Evolutionary conservation across 2,797 vertebrate genomes (phyloP).

Genomic region (Dallia pectoralis): DNA sequence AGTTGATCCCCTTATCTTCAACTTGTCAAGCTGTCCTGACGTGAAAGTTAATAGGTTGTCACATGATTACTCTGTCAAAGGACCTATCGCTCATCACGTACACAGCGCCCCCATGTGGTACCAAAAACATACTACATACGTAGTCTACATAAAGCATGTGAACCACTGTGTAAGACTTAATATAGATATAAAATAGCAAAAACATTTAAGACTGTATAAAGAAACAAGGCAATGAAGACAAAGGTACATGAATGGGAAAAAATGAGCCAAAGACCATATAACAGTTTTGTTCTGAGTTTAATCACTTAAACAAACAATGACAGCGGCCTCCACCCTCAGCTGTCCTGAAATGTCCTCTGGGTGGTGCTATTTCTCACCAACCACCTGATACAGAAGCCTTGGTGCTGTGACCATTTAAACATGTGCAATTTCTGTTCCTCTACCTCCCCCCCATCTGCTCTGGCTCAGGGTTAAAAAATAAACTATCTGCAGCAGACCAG

Average conservation of each 20-base stretch:
- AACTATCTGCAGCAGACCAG: constrained; percentile 55
- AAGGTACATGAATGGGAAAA: not conserved
- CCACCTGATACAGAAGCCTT: constrained; percentile 53
- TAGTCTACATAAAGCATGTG: too few species aligned
- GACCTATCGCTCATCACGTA: not conserved
- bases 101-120: constrained; percentile 1
- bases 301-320: constrained; percentile 75
- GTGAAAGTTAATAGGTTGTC: not conserved
- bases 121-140: not conserved
- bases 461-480: constrained; percentile 35
- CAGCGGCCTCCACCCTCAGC: constrained; percentile 64
- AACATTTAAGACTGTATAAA: too few species aligned
- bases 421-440: constrained; percentile 45
- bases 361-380: constrained; percentile 45
- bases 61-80: not conserved
- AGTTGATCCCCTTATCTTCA: not conserved
- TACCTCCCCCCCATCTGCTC: constrained; percentile 23
- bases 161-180: too few species aligned
- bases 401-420: constrained; percentile 46
- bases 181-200: too few species aligned
- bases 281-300: constrained; percentile 72
- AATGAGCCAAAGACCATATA: constrained; percentile 50
- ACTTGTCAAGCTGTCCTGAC: not conserved
- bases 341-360: constrained; percentile 73
- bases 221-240: not conserved